Percentiles rank a stretch among this genome's conserved stretches.
Conservation (phyloP, 2,888 invertebrate genomes). For the Bruchidius siliquastri region DNA sequence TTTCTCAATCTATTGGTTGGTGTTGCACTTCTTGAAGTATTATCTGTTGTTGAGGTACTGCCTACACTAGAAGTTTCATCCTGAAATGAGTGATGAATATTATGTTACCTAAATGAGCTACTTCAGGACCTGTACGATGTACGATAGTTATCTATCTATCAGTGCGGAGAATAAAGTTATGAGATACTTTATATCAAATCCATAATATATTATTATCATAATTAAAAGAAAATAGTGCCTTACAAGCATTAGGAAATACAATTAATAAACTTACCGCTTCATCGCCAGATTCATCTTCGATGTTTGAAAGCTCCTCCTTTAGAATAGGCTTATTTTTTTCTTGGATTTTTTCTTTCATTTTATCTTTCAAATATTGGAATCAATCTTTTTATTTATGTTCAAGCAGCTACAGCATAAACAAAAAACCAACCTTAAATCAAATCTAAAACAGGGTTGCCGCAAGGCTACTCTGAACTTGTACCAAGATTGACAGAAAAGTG, state of each 20-base stretch:
- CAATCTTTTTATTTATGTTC: too few species aligned
- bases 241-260: neutral
- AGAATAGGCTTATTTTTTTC: conserved; percentile 15
- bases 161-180: too few species aligned
- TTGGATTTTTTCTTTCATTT: conserved; percentile 19
- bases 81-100: conserved; percentile 34
- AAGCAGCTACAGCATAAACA: too few species aligned
- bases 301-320: conserved; percentile 30
- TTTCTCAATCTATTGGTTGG: conserved; percentile 61
- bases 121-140: too few species aligned
- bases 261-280: conserved; percentile 49
- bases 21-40: conserved; percentile 75
- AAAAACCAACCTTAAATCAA: too few species aligned
- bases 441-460: too few species aligned
- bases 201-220: too few species aligned
- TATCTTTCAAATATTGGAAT: neutral
- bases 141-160: too few species aligned
- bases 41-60: conserved; percentile 76
- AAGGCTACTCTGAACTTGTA: too few species aligned
- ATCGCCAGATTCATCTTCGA: conserved; percentile 55
- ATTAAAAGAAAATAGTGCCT: too few species aligned
- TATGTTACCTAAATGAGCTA: neutral
- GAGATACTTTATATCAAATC: too few species aligned
- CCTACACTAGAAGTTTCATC: conserved; percentile 79
- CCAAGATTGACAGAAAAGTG: too few species aligned